Evolutionary conservation across 1,140 invertebrate genomes (phyloP), one percentile per base, ranked within the genome.

Genomic region (Octopus bimaculoides): DNA sequence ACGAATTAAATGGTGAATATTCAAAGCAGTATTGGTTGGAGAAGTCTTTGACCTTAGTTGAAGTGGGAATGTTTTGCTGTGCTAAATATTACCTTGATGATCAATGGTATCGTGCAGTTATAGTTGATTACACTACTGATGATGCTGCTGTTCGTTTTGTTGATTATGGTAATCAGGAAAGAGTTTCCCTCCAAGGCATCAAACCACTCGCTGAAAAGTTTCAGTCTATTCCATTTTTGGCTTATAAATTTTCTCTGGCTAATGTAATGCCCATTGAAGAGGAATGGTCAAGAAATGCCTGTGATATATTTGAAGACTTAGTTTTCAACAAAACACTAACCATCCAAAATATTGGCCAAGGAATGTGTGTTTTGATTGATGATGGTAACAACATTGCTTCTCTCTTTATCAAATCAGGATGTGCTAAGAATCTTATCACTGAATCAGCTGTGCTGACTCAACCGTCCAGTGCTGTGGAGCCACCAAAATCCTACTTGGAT

Each of bases 31-130:
- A n/a, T 20, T 78, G 77, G 77, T n/a, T n/a, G 26, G 61, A 56
- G 7, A 78, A 61, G 17, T 52, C 17, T 61, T 52, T 78, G 14
- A 26, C 10, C 77, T n/a, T 14, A 5, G 55, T 79, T 54, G n/a
- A 75, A 75, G 20, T 77, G 78, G 93, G 93, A 8, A 91, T 92
- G 1, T 84, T 93, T 1, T 96, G 95, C 84, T 91, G 93, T 69
- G 95, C 94, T 0, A 91, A 93, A 80, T 96, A 94, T 85, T 92
- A 93, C 0, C 92, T 93, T 6, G 94, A 96, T 86, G 92, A 93
- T 61, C 85, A 89, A 2, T 97, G 95, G 95, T 96, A 96, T 85
- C 91, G 95, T 81, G 95, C 94, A 1, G 91, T 93, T 83, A 93
- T 96, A 17, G 88, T 94, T 0, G 93, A 94, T 83, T 90, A 91